Percentiles rank a stretch among this genome's conserved stretches.
Evolutionary conservation across 2,888 invertebrate species (phyloP).

Genomic region (Norana najaformis): DNA sequence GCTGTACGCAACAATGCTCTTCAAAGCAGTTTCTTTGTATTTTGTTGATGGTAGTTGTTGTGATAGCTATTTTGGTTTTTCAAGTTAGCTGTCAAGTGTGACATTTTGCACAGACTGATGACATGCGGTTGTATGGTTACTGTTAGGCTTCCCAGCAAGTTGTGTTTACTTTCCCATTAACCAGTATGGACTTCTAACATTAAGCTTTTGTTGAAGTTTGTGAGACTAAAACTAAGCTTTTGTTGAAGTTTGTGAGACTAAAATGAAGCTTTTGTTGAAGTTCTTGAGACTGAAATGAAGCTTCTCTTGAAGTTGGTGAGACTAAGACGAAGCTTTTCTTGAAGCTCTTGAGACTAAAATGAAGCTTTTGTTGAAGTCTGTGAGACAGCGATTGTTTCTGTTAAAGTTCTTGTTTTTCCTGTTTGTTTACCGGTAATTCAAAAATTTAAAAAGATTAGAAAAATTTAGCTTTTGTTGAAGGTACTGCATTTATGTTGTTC

Average conservation of each 20-base stretch:
- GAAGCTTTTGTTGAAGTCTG: neutral
- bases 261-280: no score
- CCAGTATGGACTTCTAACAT: neutral
- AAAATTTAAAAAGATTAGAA: neutral
- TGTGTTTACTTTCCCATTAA: neutral
- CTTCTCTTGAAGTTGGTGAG: no score
- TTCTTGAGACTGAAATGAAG: no score
- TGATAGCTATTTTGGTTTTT: neutral
- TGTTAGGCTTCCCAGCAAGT: neutral
- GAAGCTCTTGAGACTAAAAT: no score
- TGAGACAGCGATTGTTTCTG: neutral
- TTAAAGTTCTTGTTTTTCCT: constrained; percentile 13
- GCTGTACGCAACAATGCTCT: neutral
- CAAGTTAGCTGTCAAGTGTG: neutral
- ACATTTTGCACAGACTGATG: neutral
- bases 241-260: neutral
- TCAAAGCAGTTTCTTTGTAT: neutral
- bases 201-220: neutral
- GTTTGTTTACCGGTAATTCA: neutral
- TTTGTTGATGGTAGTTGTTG: no score
- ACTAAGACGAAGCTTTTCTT: neutral
- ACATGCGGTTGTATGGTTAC: neutral
- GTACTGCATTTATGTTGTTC: neutral
- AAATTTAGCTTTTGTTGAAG: neutral
- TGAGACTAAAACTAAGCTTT: neutral